These are phyloP conservation scores for Lates japonicus DNA, from an alignment of 2,797 vertebrate species.

Conservation along the genomic window DNA sequence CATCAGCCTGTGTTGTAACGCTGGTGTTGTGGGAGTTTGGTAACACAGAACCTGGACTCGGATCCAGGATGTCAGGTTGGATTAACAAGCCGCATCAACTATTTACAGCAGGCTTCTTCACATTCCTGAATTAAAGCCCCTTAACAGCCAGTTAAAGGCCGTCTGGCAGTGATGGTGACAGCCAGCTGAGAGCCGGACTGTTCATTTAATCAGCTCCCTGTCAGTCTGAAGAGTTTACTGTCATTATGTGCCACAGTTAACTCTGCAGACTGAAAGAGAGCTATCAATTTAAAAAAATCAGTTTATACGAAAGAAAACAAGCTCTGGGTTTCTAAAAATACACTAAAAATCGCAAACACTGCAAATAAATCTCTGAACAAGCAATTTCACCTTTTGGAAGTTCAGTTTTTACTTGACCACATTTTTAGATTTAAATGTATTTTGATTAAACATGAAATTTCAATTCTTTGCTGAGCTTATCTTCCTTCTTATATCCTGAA, in stretches of 20 bases:
- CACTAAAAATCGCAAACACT: neutral
- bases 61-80: constrained; percentile 18
- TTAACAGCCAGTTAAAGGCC: constrained; percentile 57
- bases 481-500: no score
- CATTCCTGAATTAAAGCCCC: constrained; percentile 62
- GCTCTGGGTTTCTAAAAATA: no score
- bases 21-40: neutral
- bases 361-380: neutral
- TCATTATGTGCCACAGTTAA: neutral
- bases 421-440: no score
- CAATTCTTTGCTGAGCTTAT: neutral
- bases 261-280: neutral
- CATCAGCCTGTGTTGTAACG: constrained; percentile 9
- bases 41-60: neutral
- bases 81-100: constrained; percentile 53
- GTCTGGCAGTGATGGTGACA: constrained; percentile 9
- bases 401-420: neutral
- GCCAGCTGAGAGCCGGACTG: neutral
- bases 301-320: neutral
- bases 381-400: neutral
- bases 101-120: constrained; percentile 66
- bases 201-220: constrained; percentile 20
- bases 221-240: constrained; percentile 13
- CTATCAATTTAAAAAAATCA: neutral
- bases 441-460: neutral